These are phyloP conservation scores for Lingula anatina DNA, from an alignment of 2,888 invertebrate species.

Conservation along the genomic window DNA sequence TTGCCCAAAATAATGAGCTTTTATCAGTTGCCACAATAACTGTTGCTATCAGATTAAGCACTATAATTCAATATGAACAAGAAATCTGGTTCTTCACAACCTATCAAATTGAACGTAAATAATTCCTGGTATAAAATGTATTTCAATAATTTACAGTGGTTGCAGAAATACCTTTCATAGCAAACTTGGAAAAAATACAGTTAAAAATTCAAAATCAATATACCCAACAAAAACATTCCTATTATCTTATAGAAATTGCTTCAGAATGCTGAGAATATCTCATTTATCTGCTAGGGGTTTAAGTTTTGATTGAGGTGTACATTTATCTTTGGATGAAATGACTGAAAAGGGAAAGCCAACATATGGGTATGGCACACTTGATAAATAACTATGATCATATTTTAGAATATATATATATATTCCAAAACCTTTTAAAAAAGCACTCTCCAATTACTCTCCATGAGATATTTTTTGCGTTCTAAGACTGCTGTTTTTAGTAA, in stretches of 20 bases:
- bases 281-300: neutral
- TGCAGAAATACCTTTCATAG: neutral
- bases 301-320: neutral
- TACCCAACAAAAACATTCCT: too few relatives aligned
- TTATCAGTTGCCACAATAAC: neutral
- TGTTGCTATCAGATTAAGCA: neutral
- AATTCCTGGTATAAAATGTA: too few relatives aligned
- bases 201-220: neutral
- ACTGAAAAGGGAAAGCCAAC: too few relatives aligned
- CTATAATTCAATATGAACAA: neutral
- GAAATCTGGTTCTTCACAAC: neutral
- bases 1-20: neutral
- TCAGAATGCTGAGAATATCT: too few relatives aligned
- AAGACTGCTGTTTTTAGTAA: neutral
- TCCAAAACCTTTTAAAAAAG: neutral
- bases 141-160: neutral
- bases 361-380: too few relatives aligned
- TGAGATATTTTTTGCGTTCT: neutral
- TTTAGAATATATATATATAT: neutral
- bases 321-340: neutral
- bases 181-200: neutral
- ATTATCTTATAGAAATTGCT: too few relatives aligned
- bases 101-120: too few relatives aligned
- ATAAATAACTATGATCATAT: neutral
- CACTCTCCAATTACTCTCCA: neutral